These are phyloP conservation scores for Eugnorisma glareosa DNA, from an alignment of 2,888 invertebrate species.

Conservation along the genomic window DNA sequence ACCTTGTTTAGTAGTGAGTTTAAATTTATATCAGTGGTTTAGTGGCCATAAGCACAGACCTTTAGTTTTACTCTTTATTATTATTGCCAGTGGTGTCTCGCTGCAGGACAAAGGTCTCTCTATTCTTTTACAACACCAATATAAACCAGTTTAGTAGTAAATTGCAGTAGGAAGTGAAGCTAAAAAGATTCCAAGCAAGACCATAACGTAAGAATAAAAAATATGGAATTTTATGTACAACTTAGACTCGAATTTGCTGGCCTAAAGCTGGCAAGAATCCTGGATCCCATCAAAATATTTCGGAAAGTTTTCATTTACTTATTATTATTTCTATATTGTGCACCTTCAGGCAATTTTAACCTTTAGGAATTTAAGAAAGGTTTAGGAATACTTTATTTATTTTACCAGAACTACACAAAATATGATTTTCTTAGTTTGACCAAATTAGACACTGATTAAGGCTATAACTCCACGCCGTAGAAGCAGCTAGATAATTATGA, in stretches of 20 bases:
- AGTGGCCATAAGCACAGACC: not conserved
- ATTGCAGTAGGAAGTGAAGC: not conserved
- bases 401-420: not conserved
- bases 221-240: not conserved
- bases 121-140: not conserved
- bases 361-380: too few species aligned
- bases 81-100: not conserved
- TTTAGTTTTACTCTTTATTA: not conserved
- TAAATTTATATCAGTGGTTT: conserved; percentile 2
- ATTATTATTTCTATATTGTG: not conserved
- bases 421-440: not conserved
- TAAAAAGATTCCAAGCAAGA: not conserved
- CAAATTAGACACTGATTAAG: conserved; percentile 6
- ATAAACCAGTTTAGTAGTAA: not conserved
- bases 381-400: conserved; percentile 4
- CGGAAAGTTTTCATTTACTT: not conserved
- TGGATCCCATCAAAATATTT: not conserved
- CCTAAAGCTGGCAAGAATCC: not conserved
- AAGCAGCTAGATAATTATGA: conserved; percentile 28
- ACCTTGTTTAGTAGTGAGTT: not conserved
- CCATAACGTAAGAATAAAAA: not conserved
- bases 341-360: too few species aligned
- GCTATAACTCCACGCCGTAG: not conserved
- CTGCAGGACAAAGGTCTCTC: not conserved
- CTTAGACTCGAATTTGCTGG: not conserved